These are phyloP conservation scores for Helicoverpa assulta DNA, from an alignment of 2,888 invertebrate species.

Conservation along the genomic window DNA sequence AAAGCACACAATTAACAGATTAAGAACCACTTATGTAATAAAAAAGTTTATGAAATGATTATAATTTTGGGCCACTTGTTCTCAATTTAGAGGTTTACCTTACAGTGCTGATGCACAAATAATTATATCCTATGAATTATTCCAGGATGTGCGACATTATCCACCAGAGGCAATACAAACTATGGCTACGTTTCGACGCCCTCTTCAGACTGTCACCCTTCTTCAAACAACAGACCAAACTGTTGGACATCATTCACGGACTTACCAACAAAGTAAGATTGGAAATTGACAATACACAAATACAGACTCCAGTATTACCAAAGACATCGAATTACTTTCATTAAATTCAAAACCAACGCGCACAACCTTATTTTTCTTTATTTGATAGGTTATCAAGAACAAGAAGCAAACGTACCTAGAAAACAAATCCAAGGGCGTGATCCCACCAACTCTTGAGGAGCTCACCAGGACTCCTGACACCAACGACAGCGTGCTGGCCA, in stretches of 20 bases:
- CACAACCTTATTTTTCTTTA: conserved; percentile 16
- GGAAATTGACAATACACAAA: not conserved
- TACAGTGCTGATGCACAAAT: too few relatives aligned
- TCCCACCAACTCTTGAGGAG: conserved; percentile 82
- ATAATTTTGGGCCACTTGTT: not conserved
- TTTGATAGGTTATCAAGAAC: conserved; percentile 88
- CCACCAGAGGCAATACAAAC: conserved; percentile 94
- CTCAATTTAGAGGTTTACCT: too few relatives aligned
- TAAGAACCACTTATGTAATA: too few relatives aligned
- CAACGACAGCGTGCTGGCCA: conserved; percentile 75
- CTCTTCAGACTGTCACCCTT: conserved; percentile 93
- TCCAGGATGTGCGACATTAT: conserved; percentile 94
- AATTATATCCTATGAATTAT: not conserved
- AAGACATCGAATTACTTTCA: too few relatives aligned
- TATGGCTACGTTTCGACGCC: conserved; percentile 93
- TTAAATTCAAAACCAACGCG: not conserved
- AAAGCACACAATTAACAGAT: too few relatives aligned
- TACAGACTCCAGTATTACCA: too few relatives aligned
- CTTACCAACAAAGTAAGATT: conserved; percentile 92
- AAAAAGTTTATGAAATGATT: too few relatives aligned
- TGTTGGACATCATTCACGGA: conserved; percentile 93
- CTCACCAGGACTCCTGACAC: conserved; percentile 75
- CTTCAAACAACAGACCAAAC: conserved; percentile 92
- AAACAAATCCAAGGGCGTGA: conserved; percentile 85
- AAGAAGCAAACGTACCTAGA: conserved; percentile 91